phyloP scores from a whole-genome alignment of 2,113 vertebrate genomes.

The Tachysurus fulvidraco region DNA sequence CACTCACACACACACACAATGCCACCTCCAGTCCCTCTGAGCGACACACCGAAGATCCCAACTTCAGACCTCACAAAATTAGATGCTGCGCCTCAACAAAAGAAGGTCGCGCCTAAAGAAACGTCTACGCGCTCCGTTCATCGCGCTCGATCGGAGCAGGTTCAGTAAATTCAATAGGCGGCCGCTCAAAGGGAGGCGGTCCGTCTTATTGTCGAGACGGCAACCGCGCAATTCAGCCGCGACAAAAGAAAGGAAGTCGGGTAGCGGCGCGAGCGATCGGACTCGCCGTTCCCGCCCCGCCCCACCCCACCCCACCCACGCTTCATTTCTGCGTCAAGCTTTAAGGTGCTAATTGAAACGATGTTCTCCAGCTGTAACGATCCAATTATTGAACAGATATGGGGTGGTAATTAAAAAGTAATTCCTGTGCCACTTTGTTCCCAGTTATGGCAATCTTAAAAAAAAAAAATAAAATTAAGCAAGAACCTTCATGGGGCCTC shows the following conservation, averaged over 20 bases:
- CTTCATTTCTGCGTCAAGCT: slow-evolving; percentile 36
- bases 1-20: background rate
- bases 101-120: slow-evolving; percentile 33
- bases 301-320: slow-evolving; percentile 12
- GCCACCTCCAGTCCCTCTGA: background rate
- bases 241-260: slow-evolving; percentile 32
- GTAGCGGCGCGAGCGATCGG: background rate
- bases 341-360: slow-evolving; percentile 60
- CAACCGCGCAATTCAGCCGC: slow-evolving; percentile 15
- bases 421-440: slow-evolving; percentile 58
- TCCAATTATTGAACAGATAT: slow-evolving; percentile 63
- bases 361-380: slow-evolving; percentile 58
- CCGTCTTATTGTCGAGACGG: slow-evolving; percentile 1
- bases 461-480: slow-evolving; percentile 28
- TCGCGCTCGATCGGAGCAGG: slow-evolving; percentile 38
- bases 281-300: background rate
- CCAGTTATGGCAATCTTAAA: slow-evolving; percentile 51
- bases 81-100: slow-evolving; percentile 18
- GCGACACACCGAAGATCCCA: background rate
- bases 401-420: slow-evolving; percentile 63
- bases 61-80: slow-evolving; percentile 21
- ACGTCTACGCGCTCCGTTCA: slow-evolving; percentile 22
- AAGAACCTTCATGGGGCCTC: slow-evolving; percentile 48
- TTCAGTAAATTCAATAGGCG: slow-evolving; percentile 25
- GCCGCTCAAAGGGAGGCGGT: background rate